A percentile compares a stretch with the other conserved stretches of the same genome.
These are phyloP conservation scores for Nesoenas mayeri DNA, from an alignment of 2,113 vertebrate species.

Conservation along the genomic window DNA sequence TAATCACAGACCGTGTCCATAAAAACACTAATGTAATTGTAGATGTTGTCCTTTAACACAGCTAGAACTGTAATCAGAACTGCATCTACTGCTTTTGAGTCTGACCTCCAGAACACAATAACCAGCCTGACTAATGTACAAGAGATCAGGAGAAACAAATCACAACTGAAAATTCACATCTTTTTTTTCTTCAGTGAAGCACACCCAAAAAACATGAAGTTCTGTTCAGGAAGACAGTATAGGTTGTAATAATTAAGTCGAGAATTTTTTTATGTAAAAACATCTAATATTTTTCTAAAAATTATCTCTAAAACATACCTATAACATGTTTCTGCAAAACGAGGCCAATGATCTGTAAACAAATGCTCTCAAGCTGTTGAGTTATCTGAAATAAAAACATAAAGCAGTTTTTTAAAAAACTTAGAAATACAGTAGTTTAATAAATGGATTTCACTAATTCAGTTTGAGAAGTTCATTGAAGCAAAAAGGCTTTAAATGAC, in stretches of 20 bases:
- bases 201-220: neutral
- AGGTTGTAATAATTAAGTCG: neutral
- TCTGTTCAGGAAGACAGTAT: neutral
- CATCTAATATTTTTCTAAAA: neutral
- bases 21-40: neutral
- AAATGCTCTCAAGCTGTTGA: constrained; percentile 94
- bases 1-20: neutral
- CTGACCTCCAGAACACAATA: neutral
- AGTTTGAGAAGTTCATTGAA: neutral
- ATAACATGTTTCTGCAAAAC: constrained; percentile 96
- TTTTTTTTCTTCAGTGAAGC: neutral
- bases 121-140: neutral
- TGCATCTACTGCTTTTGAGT: neutral
- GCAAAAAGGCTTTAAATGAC: neutral
- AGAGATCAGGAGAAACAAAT: neutral
- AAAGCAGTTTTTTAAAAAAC: constrained; percentile 3
- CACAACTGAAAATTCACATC: neutral
- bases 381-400: constrained; percentile 85
- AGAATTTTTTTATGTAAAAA: neutral
- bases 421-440: neutral
- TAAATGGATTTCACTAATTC: neutral
- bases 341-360: constrained; percentile 93
- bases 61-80: neutral
- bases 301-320: constrained; percentile 78
- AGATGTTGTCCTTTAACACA: neutral